Percentiles rank a stretch among this genome's conserved stretches.
These are phyloP conservation scores for Anabacerthia variegaticeps DNA, from an alignment of 2,797 vertebrate species.

Conservation along the genomic window DNA sequence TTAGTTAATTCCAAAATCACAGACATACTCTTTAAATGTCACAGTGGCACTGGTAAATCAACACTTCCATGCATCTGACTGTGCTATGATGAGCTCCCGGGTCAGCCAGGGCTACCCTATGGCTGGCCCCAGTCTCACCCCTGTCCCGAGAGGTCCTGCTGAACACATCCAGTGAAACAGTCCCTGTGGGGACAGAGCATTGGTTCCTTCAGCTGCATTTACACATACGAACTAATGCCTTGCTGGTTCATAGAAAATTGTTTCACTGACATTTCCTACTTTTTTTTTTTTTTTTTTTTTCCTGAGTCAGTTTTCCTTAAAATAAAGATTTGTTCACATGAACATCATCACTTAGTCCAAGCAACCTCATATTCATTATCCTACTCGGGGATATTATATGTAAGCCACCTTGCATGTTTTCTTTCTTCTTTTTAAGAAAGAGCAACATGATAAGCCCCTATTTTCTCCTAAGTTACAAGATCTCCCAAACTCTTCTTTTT, in stretches of 20 bases:
- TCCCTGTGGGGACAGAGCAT: background rate
- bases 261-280: background rate
- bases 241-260: background rate
- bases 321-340: background rate
- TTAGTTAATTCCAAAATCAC: background rate
- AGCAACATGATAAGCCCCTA: accelerated
- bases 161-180: background rate
- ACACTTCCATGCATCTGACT: background rate
- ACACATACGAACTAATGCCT: background rate
- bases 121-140: accelerated
- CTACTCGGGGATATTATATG: background rate
- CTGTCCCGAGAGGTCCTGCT: background rate
- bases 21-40: conserved; percentile 13
- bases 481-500: background rate
- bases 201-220: background rate
- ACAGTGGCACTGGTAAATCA: background rate
- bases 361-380: background rate
- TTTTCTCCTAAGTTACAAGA: background rate
- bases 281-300: background rate
- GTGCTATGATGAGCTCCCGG: background rate
- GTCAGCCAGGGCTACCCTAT: background rate
- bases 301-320: background rate
- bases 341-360: background rate
- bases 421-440: background rate
- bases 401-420: background rate